These are phyloP conservation scores for Hipposideros armiger DNA, from an alignment of 2,113 vertebrate genomes.

Conservation along the genomic window DNA sequence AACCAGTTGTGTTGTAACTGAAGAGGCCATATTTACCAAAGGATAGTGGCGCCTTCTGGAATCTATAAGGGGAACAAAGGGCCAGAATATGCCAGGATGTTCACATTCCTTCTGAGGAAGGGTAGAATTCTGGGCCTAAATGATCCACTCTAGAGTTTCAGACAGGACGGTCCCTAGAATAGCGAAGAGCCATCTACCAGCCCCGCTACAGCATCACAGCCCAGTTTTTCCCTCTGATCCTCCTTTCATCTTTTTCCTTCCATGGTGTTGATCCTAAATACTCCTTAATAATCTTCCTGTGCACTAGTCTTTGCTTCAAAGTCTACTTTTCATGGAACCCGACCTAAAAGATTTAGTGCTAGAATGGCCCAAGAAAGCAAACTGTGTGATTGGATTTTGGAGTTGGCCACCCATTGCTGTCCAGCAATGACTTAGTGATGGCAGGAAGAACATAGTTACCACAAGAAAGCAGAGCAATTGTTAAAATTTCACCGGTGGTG, in stretches of 20 bases:
- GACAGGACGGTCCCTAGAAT: not conserved
- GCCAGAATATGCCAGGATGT: not conserved
- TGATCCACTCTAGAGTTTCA: not conserved
- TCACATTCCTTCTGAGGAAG: not conserved
- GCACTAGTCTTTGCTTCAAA: not conserved
- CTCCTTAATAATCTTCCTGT: not conserved
- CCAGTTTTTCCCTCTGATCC: not conserved
- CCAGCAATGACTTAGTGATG: not conserved
- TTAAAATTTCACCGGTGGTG: not conserved
- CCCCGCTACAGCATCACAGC: not conserved
- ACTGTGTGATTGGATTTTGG: not conserved
- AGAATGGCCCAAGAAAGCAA: constrained; percentile 13
- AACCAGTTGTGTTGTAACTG: not conserved
- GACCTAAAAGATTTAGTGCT: not conserved
- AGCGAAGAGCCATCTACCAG: not conserved
- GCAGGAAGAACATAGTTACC: not conserved
- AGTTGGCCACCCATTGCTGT: not conserved
- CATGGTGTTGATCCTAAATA: not conserved
- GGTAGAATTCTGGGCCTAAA: not conserved
- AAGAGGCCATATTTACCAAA: not conserved
- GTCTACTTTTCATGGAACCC: not conserved
- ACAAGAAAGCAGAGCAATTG: not conserved
- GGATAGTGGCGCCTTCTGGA: not conserved
- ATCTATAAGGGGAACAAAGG: not conserved
- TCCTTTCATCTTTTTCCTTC: not conserved